Percentiles rank a stretch among this genome's conserved stretches.
Conservation (phyloP, 2,797 vertebrate species). For the Darevskia nairensis region DNA sequence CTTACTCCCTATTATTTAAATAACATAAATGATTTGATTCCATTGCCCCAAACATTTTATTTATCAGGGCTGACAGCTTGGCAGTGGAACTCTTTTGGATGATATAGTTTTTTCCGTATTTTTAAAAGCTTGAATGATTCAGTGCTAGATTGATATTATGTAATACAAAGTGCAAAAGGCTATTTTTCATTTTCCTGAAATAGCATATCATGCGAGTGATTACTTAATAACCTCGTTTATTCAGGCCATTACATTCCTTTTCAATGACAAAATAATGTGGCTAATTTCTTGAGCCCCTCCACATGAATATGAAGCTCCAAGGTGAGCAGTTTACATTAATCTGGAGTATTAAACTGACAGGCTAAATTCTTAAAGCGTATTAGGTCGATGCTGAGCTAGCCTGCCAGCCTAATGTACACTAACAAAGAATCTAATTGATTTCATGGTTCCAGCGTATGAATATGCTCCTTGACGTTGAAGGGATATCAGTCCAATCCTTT, state of each 20-base stretch:
- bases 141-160: not conserved
- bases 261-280: conserved; percentile 68
- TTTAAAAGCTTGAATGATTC: not conserved
- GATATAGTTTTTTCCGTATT: not conserved
- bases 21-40: not conserved
- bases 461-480: conserved; percentile 62
- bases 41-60: not conserved
- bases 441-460: conserved; percentile 68
- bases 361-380: conserved; percentile 67
- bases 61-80: not conserved
- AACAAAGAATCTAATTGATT: conserved; percentile 72
- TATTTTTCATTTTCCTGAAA: conserved; percentile 56
- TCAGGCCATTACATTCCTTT: conserved; percentile 53
- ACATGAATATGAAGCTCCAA: conserved; percentile 64
- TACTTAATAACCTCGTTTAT: conserved; percentile 61
- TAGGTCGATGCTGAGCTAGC: conserved; percentile 49
- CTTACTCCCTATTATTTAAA: not conserved
- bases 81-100: not conserved
- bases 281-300: conserved; percentile 65
- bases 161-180: not conserved
- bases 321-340: conserved; percentile 67
- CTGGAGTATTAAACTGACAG: conserved; percentile 64
- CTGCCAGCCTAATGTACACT: conserved; percentile 56
- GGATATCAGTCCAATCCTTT: conserved; percentile 58
- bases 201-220: conserved; percentile 52